Base-by-base conservation (phyloP, 2,888 invertebrate genomes). In the Tetrapedia diversipes region DNA sequence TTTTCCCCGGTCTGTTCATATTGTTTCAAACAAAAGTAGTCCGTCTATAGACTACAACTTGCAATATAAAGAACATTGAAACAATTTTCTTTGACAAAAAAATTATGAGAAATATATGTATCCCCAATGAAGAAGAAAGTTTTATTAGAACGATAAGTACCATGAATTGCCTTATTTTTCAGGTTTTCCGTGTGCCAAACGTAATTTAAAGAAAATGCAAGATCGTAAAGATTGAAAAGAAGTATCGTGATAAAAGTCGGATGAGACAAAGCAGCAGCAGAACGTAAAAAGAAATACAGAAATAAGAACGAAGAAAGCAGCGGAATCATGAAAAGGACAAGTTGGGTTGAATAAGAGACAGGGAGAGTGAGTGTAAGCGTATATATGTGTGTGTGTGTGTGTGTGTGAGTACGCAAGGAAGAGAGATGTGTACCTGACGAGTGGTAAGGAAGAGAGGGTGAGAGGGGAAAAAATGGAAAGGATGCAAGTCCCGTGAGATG, bases 401-500 rank as follows among this genome's bases (percentile, higher is more conserved):
- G 11, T 24, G 16, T 16, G 24, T 4, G 11, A 22, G 6, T 10
- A 2, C 1, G 45, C 4, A 45, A 22, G 37, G 64, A 39, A 32
- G 39, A 60, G 19, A 56, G 54, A 65, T 41, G 53, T n/a, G 53
- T 39, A 53, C 19, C 49, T 27, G 53, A 63, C n/a, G 68, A 60
- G 24, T 4, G 47, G 73, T 37, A 53, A 73, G 32, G 37, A 49
- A 29, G n/a, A 39, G 51, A 41, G 24, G 7, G 54, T n/a, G n/a
- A n/a, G 34, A 64, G 54, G 73, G 63, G 68, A 70, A 69, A 73
- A 60, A 80, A 80, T 71, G 76, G 69, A 74, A 82, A 79, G 79
- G 79, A 84, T 81, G 79, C 81, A 78, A 83, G 59, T 82, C 80
- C 85, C 85, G 86, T 82, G 83, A 86, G 87, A 89, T 89, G 88